phyloP scores from a whole-genome alignment of 2,113 vertebrate genomes.

The Peromyscus californicus region DNA sequence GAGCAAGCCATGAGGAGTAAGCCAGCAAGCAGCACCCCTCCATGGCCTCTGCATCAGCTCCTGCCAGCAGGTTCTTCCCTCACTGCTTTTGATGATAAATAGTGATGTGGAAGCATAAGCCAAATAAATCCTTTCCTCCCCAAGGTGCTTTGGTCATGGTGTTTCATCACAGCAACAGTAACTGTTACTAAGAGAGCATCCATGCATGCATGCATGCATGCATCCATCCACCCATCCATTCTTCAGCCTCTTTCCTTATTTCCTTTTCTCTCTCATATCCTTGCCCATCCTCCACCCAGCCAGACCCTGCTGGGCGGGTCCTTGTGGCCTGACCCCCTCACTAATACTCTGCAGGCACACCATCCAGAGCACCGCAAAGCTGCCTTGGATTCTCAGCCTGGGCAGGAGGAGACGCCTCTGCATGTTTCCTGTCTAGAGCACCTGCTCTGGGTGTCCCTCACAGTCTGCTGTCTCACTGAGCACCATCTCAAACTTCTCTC shows the following conservation, averaged over 20 bases:
- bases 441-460: not conserved
- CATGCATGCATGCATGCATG: too few relatives aligned
- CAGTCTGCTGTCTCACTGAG: not conserved
- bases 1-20: not conserved
- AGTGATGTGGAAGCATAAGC: not conserved
- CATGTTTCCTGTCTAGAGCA: not conserved
- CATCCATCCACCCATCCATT: not conserved
- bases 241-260: not conserved
- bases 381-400: not conserved
- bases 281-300: not conserved
- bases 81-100: not conserved
- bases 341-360: not conserved
- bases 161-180: not conserved
- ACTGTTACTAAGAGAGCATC: not conserved
- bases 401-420: not conserved
- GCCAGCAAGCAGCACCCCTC: not conserved
- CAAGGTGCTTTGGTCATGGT: not conserved
- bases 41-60: not conserved
- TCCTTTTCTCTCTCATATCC: not conserved
- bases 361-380: not conserved
- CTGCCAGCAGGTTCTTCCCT: not conserved
- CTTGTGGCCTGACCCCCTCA: too few relatives aligned
- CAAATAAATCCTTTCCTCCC: not conserved
- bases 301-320: not conserved
- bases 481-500: not conserved